Percentiles rank a stretch among this genome's conserved stretches.
These are phyloP conservation scores for Eristalis pertinax DNA, from an alignment of 2,888 invertebrate genomes.

Conservation along the genomic window DNA sequence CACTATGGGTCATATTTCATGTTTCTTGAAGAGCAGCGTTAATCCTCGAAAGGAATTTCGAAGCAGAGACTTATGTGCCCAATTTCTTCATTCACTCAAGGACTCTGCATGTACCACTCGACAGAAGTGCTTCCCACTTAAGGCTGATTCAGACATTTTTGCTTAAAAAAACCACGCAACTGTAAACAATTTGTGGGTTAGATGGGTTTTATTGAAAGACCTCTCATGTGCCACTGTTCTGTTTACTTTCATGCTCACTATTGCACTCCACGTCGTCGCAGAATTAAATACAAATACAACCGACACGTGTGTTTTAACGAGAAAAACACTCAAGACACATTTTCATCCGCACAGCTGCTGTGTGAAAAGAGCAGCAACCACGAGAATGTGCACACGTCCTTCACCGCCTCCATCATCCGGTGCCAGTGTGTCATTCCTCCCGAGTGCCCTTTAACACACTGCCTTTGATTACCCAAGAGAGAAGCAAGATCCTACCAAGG, in stretches of 20 bases:
- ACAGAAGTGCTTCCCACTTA: background rate
- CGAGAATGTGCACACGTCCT: conserved; percentile 4
- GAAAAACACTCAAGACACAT: background rate
- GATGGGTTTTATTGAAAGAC: background rate
- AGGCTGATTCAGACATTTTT: background rate
- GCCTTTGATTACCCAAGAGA: conserved; percentile 44
- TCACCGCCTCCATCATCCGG: background rate
- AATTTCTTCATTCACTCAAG: background rate
- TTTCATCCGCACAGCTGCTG: background rate
- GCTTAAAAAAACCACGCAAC: background rate
- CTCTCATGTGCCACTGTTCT: background rate
- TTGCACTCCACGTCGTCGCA: background rate
- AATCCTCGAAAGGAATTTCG: background rate
- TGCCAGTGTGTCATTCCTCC: conserved; percentile 20
- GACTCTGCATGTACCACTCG: background rate
- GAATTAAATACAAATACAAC: conserved; percentile 29
- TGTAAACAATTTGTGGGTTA: background rate
- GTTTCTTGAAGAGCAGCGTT: background rate
- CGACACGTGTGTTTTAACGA: background rate
- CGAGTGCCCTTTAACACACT: conserved; percentile 42
- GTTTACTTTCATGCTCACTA: background rate
- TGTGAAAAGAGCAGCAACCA: conserved; percentile 23
- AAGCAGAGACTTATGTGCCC: background rate
- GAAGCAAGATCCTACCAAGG: conserved; percentile 6
- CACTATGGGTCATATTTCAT: too few relatives aligned